A percentile compares a stretch with the other conserved stretches of the same genome.
Evolutionary conservation across 1,140 invertebrate species (phyloP).

Genomic region (Drosophila kepulauana): DNA sequence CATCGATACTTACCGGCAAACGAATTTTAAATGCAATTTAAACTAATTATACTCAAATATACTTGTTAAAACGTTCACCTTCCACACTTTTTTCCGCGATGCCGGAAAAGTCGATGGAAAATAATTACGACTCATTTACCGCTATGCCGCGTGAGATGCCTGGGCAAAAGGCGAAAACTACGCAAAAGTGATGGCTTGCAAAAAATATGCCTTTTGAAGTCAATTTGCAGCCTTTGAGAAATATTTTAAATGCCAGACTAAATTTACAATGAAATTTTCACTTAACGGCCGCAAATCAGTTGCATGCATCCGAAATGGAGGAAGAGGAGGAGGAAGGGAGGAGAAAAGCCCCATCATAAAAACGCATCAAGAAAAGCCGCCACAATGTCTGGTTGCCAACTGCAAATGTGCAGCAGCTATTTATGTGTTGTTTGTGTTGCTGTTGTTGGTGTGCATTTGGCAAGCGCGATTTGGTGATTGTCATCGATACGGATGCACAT

Average conservation of each 20-base stretch:
- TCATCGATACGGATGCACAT: slow-evolving; percentile 81
- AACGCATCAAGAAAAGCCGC: slow-evolving; percentile 62
- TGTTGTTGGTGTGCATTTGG: slow-evolving; percentile 66
- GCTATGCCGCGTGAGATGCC: slow-evolving; percentile 1
- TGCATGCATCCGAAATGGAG: not conserved
- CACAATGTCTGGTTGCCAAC: slow-evolving; percentile 33
- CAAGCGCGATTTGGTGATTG: slow-evolving; percentile 41
- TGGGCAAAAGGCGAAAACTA: not conserved
- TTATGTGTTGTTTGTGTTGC: too few relatives aligned
- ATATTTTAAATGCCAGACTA: slow-evolving; percentile 66
- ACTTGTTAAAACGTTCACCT: not conserved
- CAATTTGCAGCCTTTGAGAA: slow-evolving; percentile 60
- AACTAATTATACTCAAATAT: slow-evolving; percentile 7
- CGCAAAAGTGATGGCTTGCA: not conserved
- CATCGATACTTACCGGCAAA: not conserved
- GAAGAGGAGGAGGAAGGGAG: too few relatives aligned
- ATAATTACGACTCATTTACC: slow-evolving; percentile 14
- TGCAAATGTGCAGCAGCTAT: slow-evolving; percentile 18
- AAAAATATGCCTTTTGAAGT: slow-evolving; percentile 55
- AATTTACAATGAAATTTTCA: slow-evolving; percentile 70
- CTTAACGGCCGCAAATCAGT: slow-evolving; percentile 73
- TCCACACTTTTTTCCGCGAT: not conserved
- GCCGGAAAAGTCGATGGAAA: not conserved
- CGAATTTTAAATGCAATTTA: not conserved
- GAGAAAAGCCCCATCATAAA: slow-evolving; percentile 62